Conservation (phyloP, 2,888 invertebrate genomes). For the Drosophila longiperda region DNA sequence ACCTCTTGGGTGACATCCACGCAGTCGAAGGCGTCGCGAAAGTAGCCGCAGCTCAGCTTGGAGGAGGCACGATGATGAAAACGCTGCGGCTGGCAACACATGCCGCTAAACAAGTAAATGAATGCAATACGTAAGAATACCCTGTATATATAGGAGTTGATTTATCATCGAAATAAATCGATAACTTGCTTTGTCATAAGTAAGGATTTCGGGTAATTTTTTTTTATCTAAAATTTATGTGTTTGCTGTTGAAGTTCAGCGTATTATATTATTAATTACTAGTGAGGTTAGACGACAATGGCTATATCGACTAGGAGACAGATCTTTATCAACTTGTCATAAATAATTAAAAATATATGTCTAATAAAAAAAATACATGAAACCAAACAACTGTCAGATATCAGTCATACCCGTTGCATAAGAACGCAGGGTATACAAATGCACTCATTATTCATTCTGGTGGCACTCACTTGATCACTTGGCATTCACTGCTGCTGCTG, state of each 20-base stretch:
- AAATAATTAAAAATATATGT: neutral
- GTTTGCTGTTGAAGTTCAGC: neutral
- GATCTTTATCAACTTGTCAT: neutral
- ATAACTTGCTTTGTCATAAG: neutral
- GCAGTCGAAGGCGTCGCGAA: slow-evolving; percentile 94
- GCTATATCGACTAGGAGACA: neutral
- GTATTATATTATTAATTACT: neutral
- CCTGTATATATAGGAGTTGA: neutral
- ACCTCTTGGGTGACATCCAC: slow-evolving; percentile 86
- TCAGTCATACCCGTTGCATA: neutral
- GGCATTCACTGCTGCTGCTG: slow-evolving; percentile 92
- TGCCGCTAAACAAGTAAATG: slow-evolving; percentile 86
- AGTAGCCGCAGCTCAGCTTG: slow-evolving; percentile 96
- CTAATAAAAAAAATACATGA: neutral
- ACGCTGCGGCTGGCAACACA: slow-evolving; percentile 94
- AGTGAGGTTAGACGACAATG: too few species aligned
- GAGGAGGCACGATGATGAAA: slow-evolving; percentile 92
- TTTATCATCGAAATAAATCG: neutral
- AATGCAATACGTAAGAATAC: neutral
- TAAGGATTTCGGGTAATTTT: neutral
- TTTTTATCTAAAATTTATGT: neutral
- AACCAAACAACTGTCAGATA: neutral
- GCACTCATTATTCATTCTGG: neutral
- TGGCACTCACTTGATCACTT: slow-evolving; percentile 87
- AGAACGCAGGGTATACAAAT: neutral